Evolutionary conservation across 2,888 invertebrate genomes (phyloP).

Genomic region (Aethes cnicana): DNA sequence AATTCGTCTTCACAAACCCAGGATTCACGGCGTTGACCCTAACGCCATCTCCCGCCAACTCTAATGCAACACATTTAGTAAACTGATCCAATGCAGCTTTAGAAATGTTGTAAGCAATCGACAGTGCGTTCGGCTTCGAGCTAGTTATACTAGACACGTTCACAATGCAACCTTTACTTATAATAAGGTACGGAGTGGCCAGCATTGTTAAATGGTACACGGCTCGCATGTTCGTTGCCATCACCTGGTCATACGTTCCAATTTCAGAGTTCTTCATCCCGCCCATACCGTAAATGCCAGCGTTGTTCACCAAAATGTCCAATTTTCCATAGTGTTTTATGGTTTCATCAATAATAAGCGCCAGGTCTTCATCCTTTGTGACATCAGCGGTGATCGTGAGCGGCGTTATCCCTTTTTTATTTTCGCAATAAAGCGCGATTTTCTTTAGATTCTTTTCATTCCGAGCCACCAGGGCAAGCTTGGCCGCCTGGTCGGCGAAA

Average conservation of each 20-base stretch:
- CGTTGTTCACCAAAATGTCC: constrained; percentile 92
- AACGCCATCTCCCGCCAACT: constrained; percentile 89
- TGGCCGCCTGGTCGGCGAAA: constrained; percentile 85
- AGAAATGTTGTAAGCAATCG: constrained; percentile 93
- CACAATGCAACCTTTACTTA: constrained; percentile 91
- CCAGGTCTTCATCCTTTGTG: constrained; percentile 85
- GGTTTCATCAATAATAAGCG: constrained; percentile 86
- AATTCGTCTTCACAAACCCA: constrained; percentile 94
- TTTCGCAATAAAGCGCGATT: constrained; percentile 76
- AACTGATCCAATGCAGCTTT: constrained; percentile 97
- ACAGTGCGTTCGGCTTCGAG: constrained; percentile 84
- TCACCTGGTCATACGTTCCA: constrained; percentile 91
- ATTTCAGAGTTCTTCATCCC: constrained; percentile 90
- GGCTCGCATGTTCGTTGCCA: constrained; percentile 92
- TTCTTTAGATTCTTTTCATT: constrained; percentile 61
- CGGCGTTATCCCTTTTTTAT: constrained; percentile 80
- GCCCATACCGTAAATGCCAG: constrained; percentile 90
- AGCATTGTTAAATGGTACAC: constrained; percentile 91
- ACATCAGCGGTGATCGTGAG: constrained; percentile 84
- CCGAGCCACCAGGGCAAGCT: constrained; percentile 83
- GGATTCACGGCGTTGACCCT: constrained; percentile 95
- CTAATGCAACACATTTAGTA: constrained; percentile 94
- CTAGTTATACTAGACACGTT: constrained; percentile 96
- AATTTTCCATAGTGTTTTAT: constrained; percentile 86
- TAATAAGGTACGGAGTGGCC: constrained; percentile 90